Evolutionary conservation across 2,888 invertebrate species (phyloP), one percentile per base, ranked within the genome.

Genomic region (Tiphia femorata): DNA sequence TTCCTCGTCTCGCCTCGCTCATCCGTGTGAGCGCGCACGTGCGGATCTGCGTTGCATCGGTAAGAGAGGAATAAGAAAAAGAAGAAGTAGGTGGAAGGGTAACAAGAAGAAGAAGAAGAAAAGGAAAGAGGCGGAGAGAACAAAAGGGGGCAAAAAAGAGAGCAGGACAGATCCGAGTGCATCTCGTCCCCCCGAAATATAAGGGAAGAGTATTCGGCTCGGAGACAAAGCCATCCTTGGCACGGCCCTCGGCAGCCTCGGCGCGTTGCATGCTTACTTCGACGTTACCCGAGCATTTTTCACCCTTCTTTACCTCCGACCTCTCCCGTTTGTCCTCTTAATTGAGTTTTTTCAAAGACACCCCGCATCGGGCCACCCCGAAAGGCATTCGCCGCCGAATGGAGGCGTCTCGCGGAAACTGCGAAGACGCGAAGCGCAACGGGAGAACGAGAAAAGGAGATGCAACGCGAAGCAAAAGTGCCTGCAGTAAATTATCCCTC

Each of bases 291-390:
- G 38, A 41, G 37, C 59, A 64, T 64, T 61, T 64, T 69, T 67
- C 54, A 59, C 46, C 23, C 44, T 55, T 59, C 64, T 48, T 52
- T 27, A 25, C 42, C 40, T 14, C 50, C 47, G 59, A 66, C 61
- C 58, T 61, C 51, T 51, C 48, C 59, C 62, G 65, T 72, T 73
- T 70, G 67, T 62, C 58, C 56, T 49, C 70, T 72, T 72, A 73
- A 73, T 72, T 72, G 65, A 70, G 71, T 64, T 66, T 69, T 73
- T 69, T 52, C 56, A 44, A 62, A 64, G 59, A n/a, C 47, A 29
- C 47, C 49, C 41, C 41, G 48, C 60, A 58, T 59, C 70, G 58
- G 58, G 58, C 30, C 41, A 49, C 6, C 48, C 38, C 48, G 20
- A 27, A 25, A 35, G 33, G 43, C 53, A 56, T 53, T 38, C 12